phyloP scores from a whole-genome alignment of 2,113 vertebrate species.

The Hyperopisus bebe region DNA sequence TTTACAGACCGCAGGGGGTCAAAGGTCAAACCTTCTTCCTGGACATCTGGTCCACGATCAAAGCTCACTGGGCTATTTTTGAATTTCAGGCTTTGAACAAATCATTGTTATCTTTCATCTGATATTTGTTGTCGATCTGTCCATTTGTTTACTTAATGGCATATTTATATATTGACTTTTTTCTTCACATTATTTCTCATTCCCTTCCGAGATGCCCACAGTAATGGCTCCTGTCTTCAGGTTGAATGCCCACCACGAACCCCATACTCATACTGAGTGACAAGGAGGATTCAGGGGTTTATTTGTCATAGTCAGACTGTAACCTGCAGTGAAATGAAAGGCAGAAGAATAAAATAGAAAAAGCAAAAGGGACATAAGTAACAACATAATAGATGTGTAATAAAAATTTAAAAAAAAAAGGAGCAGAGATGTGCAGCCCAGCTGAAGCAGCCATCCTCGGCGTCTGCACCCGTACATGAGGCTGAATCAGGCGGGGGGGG shows the following conservation, averaged over 20 bases:
- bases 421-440: too few relatives aligned
- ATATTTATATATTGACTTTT: slow-evolving; percentile 42
- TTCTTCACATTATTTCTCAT: slow-evolving; percentile 40
- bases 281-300: not conserved
- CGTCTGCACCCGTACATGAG: not conserved
- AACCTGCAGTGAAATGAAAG: not conserved
- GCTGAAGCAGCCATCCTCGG: too few relatives aligned
- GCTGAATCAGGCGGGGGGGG: not conserved
- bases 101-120: slow-evolving; percentile 46
- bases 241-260: not conserved
- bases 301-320: not conserved
- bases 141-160: slow-evolving; percentile 42
- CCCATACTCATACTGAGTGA: not conserved
- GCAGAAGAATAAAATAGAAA: not conserved
- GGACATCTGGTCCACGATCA: slow-evolving; percentile 64
- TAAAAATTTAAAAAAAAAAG: not conserved
- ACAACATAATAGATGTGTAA: not conserved
- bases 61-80: slow-evolving; percentile 49
- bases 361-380: not conserved
- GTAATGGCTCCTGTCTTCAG: slow-evolving; percentile 18
- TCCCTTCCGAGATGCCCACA: slow-evolving; percentile 51
- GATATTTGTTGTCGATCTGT: slow-evolving; percentile 47
- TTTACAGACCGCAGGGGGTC: slow-evolving; percentile 42
- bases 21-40: slow-evolving; percentile 51
- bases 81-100: slow-evolving; percentile 48